These are phyloP conservation scores for Enteromius paludinosus DNA, from an alignment of 2,797 vertebrate species.

Conservation along the genomic window DNA sequence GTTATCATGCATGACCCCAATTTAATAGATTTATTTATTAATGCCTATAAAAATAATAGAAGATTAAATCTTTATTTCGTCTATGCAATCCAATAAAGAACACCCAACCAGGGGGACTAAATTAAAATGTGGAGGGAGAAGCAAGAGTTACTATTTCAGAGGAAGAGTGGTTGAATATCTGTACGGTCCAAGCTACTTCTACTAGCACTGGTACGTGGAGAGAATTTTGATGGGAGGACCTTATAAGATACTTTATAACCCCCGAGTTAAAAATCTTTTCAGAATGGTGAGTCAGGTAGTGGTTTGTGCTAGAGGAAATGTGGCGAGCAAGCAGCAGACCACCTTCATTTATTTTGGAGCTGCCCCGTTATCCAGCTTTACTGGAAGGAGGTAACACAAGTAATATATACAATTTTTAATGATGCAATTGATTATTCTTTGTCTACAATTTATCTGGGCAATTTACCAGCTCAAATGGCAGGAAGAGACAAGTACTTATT, in stretches of 20 bases:
- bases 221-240: too few relatives aligned
- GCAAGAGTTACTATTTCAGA: background rate
- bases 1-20: background rate
- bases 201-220: too few relatives aligned
- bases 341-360: background rate
- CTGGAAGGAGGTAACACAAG: background rate
- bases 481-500: too few relatives aligned
- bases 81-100: background rate
- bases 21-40: background rate
- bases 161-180: constrained; percentile 12
- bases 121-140: too few relatives aligned
- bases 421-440: background rate
- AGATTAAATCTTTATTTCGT: background rate
- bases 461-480: too few relatives aligned
- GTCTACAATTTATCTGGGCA: too few relatives aligned
- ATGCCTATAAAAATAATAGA: background rate
- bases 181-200: background rate
- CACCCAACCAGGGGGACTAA: too few relatives aligned
- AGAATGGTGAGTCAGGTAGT: too few relatives aligned
- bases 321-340: background rate
- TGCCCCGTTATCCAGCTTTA: background rate
- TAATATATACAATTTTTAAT: background rate
- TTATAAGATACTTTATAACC: too few relatives aligned
- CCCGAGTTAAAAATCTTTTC: background rate
- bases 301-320: background rate